A percentile compares a stretch with the other conserved stretches of the same genome.
Evolutionary conservation across 2,113 vertebrate species (phyloP).

Genomic region (Passerina amoena): DNA sequence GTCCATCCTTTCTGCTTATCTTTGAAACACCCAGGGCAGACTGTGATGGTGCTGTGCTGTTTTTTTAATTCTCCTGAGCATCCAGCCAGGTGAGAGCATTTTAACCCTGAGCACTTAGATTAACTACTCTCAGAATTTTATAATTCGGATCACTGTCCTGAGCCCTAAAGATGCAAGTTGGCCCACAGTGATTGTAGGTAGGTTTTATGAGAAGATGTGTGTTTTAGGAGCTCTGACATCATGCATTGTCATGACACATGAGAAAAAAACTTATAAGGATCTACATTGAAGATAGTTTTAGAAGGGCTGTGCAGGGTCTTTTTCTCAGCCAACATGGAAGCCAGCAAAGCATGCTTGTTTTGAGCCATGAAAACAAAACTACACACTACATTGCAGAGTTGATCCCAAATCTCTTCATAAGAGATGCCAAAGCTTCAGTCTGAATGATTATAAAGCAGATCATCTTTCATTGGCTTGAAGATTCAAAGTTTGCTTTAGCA

Average conservation of each 20-base stretch:
- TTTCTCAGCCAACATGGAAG: background rate
- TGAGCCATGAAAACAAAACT: background rate
- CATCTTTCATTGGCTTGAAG: background rate
- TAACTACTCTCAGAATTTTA: background rate
- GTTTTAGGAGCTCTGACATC: background rate
- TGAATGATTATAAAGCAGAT: background rate
- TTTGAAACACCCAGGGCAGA: background rate
- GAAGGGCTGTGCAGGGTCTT: background rate
- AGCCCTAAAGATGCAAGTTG: background rate
- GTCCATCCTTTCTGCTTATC: background rate
- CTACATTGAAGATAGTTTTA: background rate
- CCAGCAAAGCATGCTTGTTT: background rate
- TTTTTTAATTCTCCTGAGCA: background rate
- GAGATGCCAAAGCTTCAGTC: background rate
- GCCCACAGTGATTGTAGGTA: background rate
- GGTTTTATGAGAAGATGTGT: background rate
- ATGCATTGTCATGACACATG: background rate
- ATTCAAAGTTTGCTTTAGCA: background rate
- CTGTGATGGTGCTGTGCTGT: background rate
- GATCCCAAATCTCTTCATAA: background rate
- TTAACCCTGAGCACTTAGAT: background rate
- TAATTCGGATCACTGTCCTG: background rate
- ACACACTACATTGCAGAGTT: rapidly evolving
- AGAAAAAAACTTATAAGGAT: background rate
- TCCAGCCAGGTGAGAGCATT: background rate